Base-by-base conservation (phyloP, 2,888 invertebrate genomes). In the Germaria angustata region DNA sequence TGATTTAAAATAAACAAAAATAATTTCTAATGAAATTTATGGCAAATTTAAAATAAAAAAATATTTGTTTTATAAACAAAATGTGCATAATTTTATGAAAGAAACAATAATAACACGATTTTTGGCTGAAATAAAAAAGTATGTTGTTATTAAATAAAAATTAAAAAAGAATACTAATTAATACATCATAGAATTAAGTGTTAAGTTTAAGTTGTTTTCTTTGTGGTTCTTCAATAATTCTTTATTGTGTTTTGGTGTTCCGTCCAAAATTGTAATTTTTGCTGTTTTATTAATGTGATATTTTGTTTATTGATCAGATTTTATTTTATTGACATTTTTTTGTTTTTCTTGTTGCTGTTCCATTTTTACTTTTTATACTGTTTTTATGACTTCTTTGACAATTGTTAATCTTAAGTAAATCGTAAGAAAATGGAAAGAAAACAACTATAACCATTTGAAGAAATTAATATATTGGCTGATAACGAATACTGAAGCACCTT, bases 1-100 rank as follows among this genome's bases (percentile, higher is more conserved):
- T 82, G 51, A 82, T 44, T 71, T 69, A 75, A 63, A 75, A 59
- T 79, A 79, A 79, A 79, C 73, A 79, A 69, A 69, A 4, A 49
- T 9, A 8, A 2, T 41, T 22, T 68, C 20, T 49, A 17, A 9
- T 8, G 9, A 20, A 57, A 49, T 34, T 57, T 34, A 20, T 32
- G 11, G 11, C 59, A 65, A 57, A 49, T 51, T 9, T 11, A 57
- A 24, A 53, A 51, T 34, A 59, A 13, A 5, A 28, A 59, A 44
- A 32, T 28, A 13, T 49, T 15, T 32, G 11, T 39, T 49, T 32
- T 39, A 13, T 22, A 44, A 59, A 44, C 4, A 53, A 46, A 44
- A 69, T 76, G 78, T 59, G 49, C 65, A 9, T 57, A 36, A 76
- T 24, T 24, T 41, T 17, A 17, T n/a, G 36, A 63, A 51, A 22